Conservation (phyloP, 2,113 vertebrate genomes). For the Vicugna pacos region DNA sequence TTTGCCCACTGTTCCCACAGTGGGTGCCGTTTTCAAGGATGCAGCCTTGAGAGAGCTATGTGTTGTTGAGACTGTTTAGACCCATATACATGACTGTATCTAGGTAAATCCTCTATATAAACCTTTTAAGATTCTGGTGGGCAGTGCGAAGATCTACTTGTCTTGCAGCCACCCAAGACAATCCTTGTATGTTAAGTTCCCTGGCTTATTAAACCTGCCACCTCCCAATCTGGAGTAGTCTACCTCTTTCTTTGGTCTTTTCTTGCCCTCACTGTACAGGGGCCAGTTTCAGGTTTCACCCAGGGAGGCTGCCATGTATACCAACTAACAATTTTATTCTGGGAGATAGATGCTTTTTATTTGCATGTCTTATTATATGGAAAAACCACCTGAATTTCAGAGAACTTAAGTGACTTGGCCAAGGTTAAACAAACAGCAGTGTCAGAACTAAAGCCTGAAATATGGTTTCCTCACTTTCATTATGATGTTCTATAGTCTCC, state of each 20-base stretch:
- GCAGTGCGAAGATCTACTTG: not conserved
- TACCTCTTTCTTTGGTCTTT: not conserved
- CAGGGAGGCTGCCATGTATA: not conserved
- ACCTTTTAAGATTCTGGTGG: not conserved
- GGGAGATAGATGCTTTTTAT: not conserved
- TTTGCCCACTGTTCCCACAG: not conserved
- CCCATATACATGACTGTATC: too few species aligned
- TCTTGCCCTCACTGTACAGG: not conserved
- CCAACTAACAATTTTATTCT: not conserved
- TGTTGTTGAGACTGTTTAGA: not conserved
- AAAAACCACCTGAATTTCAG: not conserved
- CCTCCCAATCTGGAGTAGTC: not conserved
- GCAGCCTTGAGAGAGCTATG: not conserved
- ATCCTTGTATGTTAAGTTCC: not conserved
- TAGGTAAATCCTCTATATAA: not conserved
- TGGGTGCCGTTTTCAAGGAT: not conserved
- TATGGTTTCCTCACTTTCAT: not conserved
- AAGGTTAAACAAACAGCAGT: not conserved
- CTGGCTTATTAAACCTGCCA: not conserved
- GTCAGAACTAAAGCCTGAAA: not conserved
- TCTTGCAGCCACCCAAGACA: not conserved
- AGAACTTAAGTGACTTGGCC: not conserved
- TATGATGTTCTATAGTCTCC: not conserved
- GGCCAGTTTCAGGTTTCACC: not conserved
- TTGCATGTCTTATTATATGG: not conserved